These are phyloP conservation scores for Dysmachus trigonus DNA, from an alignment of 2,888 invertebrate genomes.

Conservation along the genomic window DNA sequence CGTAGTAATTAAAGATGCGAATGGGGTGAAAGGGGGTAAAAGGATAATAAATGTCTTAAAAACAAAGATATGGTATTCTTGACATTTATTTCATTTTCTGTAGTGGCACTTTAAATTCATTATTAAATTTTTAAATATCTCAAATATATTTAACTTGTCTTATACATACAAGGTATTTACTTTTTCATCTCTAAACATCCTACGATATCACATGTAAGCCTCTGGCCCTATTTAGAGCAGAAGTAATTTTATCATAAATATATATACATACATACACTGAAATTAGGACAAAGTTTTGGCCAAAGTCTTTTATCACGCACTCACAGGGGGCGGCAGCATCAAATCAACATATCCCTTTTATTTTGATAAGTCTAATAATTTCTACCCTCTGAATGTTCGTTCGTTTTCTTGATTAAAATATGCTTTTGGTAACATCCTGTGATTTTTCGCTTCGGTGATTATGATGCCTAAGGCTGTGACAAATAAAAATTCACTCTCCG, in stretches of 20 bases:
- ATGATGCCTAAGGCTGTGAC: neutral
- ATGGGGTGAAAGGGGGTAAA: neutral
- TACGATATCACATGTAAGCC: neutral
- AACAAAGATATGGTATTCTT: neutral
- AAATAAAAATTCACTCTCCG: neutral
- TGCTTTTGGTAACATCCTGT: neutral
- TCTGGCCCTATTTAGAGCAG: neutral
- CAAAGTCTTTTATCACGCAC: neutral
- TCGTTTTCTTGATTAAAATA: neutral
- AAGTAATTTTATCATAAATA: neutral
- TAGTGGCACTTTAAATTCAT: too few species aligned
- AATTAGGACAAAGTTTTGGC: neutral
- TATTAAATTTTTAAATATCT: too few species aligned
- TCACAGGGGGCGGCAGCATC: neutral
- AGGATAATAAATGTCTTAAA: neutral
- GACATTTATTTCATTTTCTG: too few species aligned
- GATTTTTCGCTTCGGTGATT: neutral
- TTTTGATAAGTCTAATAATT: neutral
- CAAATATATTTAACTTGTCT: neutral
- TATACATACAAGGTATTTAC: neutral
- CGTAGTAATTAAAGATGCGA: neutral
- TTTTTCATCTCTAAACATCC: neutral
- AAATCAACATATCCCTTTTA: neutral
- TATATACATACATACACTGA: neutral
- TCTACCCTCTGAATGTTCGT: neutral